Evolutionary conservation across 1,140 invertebrate species (phyloP).

Genomic region (Lithobius niger): DNA sequence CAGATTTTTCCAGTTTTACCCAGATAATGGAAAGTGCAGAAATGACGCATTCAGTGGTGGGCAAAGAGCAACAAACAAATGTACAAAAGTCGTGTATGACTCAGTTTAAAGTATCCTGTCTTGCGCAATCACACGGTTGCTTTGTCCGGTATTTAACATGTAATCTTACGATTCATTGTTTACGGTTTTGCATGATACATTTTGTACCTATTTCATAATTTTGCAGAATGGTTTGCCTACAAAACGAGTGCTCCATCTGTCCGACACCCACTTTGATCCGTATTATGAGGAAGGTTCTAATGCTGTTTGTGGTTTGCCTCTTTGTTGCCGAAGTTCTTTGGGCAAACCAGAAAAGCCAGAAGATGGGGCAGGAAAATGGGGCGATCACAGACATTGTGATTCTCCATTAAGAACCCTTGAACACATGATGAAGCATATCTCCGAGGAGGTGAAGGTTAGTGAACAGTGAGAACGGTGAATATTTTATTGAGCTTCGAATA

Average conservation of each 20-base stretch:
- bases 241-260: conserved; percentile 34
- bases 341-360: conserved; percentile 32
- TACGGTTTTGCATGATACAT: no score
- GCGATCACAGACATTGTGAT: conserved; percentile 22
- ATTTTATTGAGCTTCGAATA: no score
- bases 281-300: conserved; percentile 33
- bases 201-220: neutral
- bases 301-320: conserved; percentile 32
- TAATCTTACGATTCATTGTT: no score
- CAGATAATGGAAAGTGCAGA: no score
- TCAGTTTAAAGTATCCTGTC: no score
- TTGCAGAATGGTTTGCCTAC: neutral
- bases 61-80: no score
- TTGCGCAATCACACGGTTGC: no score
- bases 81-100: no score
- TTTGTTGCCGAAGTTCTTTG: conserved; percentile 35
- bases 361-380: conserved; percentile 25
- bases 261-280: conserved; percentile 39
- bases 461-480: no score
- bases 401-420: conserved; percentile 23
- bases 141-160: no score
- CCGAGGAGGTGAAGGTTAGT: conserved; percentile 1
- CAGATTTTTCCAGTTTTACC: no score
- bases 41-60: no score
- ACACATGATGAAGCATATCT: conserved; percentile 2